These are phyloP conservation scores for Triops cancriformis DNA, from an alignment of 1,140 invertebrate genomes.

Conservation along the genomic window DNA sequence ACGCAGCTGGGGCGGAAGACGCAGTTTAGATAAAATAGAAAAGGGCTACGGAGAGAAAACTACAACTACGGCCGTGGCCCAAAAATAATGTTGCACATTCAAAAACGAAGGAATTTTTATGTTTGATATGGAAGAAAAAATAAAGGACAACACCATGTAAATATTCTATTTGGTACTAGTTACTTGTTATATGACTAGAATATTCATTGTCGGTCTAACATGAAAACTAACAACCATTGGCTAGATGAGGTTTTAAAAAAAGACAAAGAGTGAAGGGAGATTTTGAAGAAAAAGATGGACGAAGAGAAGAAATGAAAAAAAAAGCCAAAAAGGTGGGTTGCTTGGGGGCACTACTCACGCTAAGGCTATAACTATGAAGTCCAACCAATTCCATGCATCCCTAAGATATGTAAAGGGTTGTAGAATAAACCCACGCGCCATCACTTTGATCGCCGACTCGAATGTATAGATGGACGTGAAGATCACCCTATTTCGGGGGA, in stretches of 20 bases:
- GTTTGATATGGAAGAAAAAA: not conserved
- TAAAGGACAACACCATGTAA: too few species aligned
- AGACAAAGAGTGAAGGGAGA: not conserved
- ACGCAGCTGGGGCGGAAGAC: not conserved
- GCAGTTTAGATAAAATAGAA: conserved; percentile 4
- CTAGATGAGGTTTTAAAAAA: not conserved
- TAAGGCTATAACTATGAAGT: conserved; percentile 99
- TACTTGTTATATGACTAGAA: not conserved
- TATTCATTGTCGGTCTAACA: not conserved
- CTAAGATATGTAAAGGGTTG: conserved; percentile 98
- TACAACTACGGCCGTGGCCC: not conserved
- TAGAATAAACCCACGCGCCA: conserved; percentile 98
- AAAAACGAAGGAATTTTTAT: not conserved
- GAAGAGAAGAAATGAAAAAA: conserved; percentile 10
- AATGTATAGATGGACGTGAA: conserved; percentile 99
- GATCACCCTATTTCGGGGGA: conserved; percentile 69
- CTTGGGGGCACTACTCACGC: conserved; percentile 72
- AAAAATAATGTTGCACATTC: not conserved
- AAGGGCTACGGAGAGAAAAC: not conserved
- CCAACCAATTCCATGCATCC: conserved; percentile 99
- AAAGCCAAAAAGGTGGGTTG: conserved; percentile 18
- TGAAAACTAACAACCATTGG: not conserved
- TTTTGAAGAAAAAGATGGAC: not conserved
- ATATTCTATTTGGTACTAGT: too few species aligned
- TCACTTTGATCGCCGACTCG: conserved; percentile 96